phyloP scores from a whole-genome alignment of 2,888 invertebrate species.

The Ephialtes manifestator region DNA sequence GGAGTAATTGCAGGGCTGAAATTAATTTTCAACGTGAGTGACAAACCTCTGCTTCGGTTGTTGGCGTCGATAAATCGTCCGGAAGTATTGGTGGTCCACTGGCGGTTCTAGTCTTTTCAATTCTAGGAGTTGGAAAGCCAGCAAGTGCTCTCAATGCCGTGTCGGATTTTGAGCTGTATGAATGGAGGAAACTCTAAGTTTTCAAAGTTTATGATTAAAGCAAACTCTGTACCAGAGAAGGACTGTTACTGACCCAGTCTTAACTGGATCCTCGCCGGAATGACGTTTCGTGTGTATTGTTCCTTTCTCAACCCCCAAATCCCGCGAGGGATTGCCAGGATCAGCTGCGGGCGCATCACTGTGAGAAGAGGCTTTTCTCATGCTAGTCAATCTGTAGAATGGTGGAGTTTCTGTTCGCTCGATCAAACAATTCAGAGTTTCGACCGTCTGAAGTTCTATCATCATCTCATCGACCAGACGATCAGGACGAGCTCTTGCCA shows the following conservation, averaged over 20 bases:
- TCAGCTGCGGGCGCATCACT: slow-evolving; percentile 87
- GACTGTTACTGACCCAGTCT: slow-evolving; percentile 88
- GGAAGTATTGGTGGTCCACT: slow-evolving; percentile 89
- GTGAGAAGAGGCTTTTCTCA: slow-evolving; percentile 96
- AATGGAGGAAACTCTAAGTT: neutral
- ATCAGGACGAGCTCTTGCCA: slow-evolving; percentile 97
- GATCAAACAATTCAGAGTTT: slow-evolving; percentile 97
- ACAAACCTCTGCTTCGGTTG: slow-evolving; percentile 87
- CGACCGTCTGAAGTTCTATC: slow-evolving; percentile 98
- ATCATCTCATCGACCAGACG: slow-evolving; percentile 98
- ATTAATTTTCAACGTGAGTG: neutral
- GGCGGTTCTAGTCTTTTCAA: slow-evolving; percentile 89
- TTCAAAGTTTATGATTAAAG: neutral
- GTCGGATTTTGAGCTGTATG: slow-evolving; percentile 89
- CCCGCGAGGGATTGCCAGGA: slow-evolving; percentile 87
- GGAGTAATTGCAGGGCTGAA: neutral
- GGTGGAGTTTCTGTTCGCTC: slow-evolving; percentile 99
- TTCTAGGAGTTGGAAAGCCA: slow-evolving; percentile 88
- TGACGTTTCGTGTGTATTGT: slow-evolving; percentile 98
- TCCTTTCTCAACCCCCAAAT: slow-evolving; percentile 94
- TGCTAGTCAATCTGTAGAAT: slow-evolving; percentile 97
- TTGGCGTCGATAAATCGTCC: slow-evolving; percentile 87
- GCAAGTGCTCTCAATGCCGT: slow-evolving; percentile 88
- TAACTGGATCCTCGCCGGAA: slow-evolving; percentile 95
- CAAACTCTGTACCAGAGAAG: neutral